Evolutionary conservation across 2,888 invertebrate species (phyloP).

Genomic region (Sipha maydis): DNA sequence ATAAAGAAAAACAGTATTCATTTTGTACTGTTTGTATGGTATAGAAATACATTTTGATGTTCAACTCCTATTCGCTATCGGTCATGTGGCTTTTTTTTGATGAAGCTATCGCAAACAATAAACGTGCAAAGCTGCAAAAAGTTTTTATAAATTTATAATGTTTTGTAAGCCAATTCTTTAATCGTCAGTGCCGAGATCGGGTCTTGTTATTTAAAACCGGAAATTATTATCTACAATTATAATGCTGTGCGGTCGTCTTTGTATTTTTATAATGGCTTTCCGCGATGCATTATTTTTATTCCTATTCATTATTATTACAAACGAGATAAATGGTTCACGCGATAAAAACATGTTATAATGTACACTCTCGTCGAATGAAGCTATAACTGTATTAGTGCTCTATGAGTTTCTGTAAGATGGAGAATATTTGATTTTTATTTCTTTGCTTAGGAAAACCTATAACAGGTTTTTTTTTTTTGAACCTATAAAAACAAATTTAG

Average conservation of each 20-base stretch:
- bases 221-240: constrained; percentile 25
- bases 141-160: not conserved
- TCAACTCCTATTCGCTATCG: not conserved
- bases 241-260: not conserved
- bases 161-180: not conserved
- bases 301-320: constrained; percentile 11
- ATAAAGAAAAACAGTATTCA: not conserved
- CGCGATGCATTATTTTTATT: not conserved
- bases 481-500: too few relatives aligned
- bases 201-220: constrained; percentile 9
- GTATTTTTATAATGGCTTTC: constrained; percentile 8
- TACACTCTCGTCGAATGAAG: not conserved
- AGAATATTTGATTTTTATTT: too few relatives aligned
- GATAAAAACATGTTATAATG: not conserved
- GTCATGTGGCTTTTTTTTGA: not conserved
- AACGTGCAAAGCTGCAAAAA: not conserved
- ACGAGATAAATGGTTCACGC: constrained; percentile 9
- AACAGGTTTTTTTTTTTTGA: too few relatives aligned
- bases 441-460: too few relatives aligned
- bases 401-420: too few relatives aligned
- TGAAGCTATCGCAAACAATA: not conserved
- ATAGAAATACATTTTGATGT: not conserved
- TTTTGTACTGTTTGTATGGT: not conserved
- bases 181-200: too few relatives aligned
- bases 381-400: not conserved